These are phyloP conservation scores for Ditula angustiorana DNA, from an alignment of 2,888 invertebrate genomes.

Conservation along the genomic window DNA sequence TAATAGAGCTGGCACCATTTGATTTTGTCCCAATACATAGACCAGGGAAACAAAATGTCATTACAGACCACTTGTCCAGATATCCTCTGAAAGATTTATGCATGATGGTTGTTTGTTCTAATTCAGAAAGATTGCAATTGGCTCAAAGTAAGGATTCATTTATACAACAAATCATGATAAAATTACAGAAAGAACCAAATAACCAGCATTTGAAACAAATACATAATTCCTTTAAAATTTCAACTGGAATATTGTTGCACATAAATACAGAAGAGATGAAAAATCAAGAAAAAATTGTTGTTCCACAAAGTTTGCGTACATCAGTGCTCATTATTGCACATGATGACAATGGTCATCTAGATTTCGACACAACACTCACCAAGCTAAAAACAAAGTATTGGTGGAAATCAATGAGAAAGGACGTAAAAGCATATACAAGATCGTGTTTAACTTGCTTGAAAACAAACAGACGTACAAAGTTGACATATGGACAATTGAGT, in stretches of 20 bases:
- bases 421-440: constrained; percentile 20
- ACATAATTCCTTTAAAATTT: constrained; percentile 3
- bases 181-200: constrained; percentile 16
- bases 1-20: constrained; percentile 30
- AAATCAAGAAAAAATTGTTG: not conserved
- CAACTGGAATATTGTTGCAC: constrained; percentile 20
- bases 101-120: constrained; percentile 7
- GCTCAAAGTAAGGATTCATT: constrained; percentile 23
- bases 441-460: constrained; percentile 22
- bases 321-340: not conserved
- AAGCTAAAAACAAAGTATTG: constrained; percentile 31
- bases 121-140: constrained; percentile 18
- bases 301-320: not conserved
- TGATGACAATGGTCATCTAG: not conserved
- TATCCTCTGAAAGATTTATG: constrained; percentile 28
- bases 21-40: constrained; percentile 37
- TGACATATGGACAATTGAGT: constrained; percentile 32
- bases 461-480: constrained; percentile 12
- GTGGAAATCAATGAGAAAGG: constrained; percentile 16
- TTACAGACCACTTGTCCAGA: constrained; percentile 30
- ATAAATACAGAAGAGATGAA: not conserved
- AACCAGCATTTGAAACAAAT: constrained; percentile 25
- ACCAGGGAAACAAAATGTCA: constrained; percentile 30
- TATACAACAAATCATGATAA: constrained; percentile 8
- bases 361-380: constrained; percentile 16